A percentile compares a stretch with the other conserved stretches of the same genome.
Conservation (phyloP, 2,113 vertebrate genomes). For the Spilogale gracilis region DNA sequence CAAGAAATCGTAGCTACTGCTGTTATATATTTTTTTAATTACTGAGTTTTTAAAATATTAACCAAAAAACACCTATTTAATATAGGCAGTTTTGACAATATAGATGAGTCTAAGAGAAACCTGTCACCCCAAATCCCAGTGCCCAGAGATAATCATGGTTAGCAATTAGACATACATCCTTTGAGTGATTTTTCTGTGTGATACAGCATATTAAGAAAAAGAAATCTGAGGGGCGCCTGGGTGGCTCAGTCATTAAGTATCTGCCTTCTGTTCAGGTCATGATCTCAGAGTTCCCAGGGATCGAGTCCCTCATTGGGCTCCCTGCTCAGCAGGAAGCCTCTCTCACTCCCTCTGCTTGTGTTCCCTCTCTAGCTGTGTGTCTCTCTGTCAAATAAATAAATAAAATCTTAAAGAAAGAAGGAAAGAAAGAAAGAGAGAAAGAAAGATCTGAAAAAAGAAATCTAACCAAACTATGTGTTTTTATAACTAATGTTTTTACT, state of each 20-base stretch:
- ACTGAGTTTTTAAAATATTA: neutral
- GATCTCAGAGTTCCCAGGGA: too few relatives aligned
- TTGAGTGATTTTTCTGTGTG: neutral
- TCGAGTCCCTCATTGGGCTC: too few relatives aligned
- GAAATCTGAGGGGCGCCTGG: neutral
- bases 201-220: neutral
- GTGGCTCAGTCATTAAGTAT: too few relatives aligned
- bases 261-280: too few relatives aligned
- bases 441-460: conserved; percentile 10
- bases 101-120: conserved; percentile 6
- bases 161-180: neutral
- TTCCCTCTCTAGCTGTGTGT: too few relatives aligned
- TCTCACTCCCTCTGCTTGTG: too few relatives aligned
- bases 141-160: neutral
- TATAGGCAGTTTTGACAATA: neutral
- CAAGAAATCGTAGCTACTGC: neutral
- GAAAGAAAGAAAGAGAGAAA: neutral
- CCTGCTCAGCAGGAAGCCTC: too few relatives aligned
- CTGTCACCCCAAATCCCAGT: neutral
- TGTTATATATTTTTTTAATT: neutral
- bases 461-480: neutral
- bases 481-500: conserved; percentile 31
- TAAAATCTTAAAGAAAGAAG: too few relatives aligned
- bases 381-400: too few relatives aligned
- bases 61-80: neutral